Evolutionary conservation across 2,888 invertebrate genomes (phyloP).

Genomic region (Cyrtodaria siliqua): DNA sequence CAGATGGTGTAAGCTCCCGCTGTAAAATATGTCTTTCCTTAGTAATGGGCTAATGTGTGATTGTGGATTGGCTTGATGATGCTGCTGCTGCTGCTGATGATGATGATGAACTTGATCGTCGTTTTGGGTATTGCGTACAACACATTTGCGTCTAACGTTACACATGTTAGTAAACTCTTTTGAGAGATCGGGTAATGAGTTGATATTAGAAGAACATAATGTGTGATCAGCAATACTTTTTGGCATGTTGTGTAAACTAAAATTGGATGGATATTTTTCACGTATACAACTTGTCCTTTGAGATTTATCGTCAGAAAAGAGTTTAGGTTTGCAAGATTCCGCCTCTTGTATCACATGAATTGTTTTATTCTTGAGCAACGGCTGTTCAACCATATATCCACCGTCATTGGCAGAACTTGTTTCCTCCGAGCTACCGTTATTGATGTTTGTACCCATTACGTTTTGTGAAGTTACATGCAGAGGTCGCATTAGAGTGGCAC

Average conservation of each 20-base stretch:
- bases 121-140: background rate
- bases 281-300: too few species aligned
- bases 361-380: slow-evolving; percentile 5
- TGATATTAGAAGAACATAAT: background rate
- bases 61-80: background rate
- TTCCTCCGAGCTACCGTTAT: too few species aligned
- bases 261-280: too few species aligned
- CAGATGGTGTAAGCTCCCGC: slow-evolving; percentile 42
- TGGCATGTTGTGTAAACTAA: too few species aligned
- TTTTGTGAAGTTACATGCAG: slow-evolving; percentile 1
- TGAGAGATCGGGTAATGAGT: slow-evolving; percentile 22
- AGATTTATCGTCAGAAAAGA: too few species aligned
- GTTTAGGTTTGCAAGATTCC: too few species aligned
- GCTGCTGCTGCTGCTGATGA: background rate
- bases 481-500: slow-evolving; percentile 60
- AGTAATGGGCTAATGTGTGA: slow-evolving; percentile 20
- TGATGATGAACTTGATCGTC: background rate
- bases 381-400: slow-evolving; percentile 2
- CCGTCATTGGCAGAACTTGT: too few species aligned
- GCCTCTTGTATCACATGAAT: background rate
- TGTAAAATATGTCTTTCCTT: slow-evolving; percentile 52
- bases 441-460: too few species aligned
- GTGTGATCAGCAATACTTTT: too few species aligned
- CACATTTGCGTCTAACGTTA: too few species aligned
- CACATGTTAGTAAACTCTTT: background rate